Evolutionary conservation across 53 echinoderm and acorn worm species (phyloP), one percentile per base, ranked within the genome.

Genomic region (Patiria pectinifera): DNA sequence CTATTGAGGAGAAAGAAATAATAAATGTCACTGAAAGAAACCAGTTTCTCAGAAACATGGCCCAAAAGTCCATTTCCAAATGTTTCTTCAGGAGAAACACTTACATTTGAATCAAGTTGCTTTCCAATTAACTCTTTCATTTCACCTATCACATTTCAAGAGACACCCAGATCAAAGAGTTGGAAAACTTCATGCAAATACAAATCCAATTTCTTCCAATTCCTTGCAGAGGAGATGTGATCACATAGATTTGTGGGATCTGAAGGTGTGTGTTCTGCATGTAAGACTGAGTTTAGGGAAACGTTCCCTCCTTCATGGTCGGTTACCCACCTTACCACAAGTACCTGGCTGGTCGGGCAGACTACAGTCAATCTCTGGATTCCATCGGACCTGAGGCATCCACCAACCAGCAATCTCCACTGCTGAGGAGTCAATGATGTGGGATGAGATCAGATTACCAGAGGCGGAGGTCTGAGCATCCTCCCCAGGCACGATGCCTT

Each of bases 361-460:
- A 76, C 94, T 92, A 59, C 97, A 97, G 87, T 97, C 95, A 22
- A 97, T 95, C 86, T 97, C 94, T 14, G 95, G 95, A 15, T 92
- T 94, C 97, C 97, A 97, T 35, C 92, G 91, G 59, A 94, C 97
- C 78, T 97, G 95, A 2, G 97, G 95, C 96, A 97, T 96, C 97
- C 97, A 97, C 97, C 97, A 97, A 7, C 97, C 97, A 8, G 71
- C 76, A 0, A 97, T 71, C 49, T 94, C 94, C 7, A 89, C 60
- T 82, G 44, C 76, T 0, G 92, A 75, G 0, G 94, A 85, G 69
- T 96, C 94, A 12, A 94, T 83, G 69, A 96, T 85, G 71, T 94
- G 92, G 23, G 94, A 35, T 0, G 89, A 82, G 85, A 96, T 61
- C 46, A 94, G 75, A 62, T 94, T 96, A 26, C 21, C 19, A 12